Base-by-base conservation (phyloP, 2,888 invertebrate species). In the Drosophila paranaensis region DNA sequence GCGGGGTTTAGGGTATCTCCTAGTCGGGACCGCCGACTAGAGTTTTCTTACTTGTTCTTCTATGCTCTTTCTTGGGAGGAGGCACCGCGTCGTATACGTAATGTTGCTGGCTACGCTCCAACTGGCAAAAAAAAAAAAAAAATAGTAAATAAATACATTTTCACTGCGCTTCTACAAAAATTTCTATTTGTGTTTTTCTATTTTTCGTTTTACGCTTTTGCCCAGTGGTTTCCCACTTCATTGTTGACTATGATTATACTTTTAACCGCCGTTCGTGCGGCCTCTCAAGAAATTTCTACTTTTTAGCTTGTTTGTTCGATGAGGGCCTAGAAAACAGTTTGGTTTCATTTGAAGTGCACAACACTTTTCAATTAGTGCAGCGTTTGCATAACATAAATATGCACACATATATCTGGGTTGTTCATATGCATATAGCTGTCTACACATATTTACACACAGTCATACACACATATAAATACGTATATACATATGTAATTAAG, bases 241-340 rank as follows among this genome's bases (percentile, higher is more conserved):
- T 42, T 60, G 65, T 62, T 71, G 20, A 63, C 64, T 57, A 58
- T 60, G 60, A 68, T 74, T 71, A 61, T 71, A 61, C 58, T 71
- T 77, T 64, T 56, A 63, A 25, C 62, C 73, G 37, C 60, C 33
- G 67, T 73, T 64, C 74, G 56, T 57, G 68, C 35, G 63, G 74
- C 48, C 58, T 54, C 42, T 66, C 58, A 75, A 81, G 73, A 84
- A 79, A 86, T 83, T 79, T 79, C 55, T 65, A 72, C 69, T 70
- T 64, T 51, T 73, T 45, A 40, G 67, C 53, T 76, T 79, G 79
- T 86, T 90, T 75, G 76, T 80, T 87, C 79, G 77, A 85, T 81
- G 73, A 55, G 43, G 40, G 51, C 39, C 54, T 30, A 73, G 54
- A 73, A 73, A 57, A 53, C 37, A 40, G 53, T 42, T 42, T 46